phyloP scores from a whole-genome alignment of 2,797 vertebrate genomes.

The Tapera naevia region DNA sequence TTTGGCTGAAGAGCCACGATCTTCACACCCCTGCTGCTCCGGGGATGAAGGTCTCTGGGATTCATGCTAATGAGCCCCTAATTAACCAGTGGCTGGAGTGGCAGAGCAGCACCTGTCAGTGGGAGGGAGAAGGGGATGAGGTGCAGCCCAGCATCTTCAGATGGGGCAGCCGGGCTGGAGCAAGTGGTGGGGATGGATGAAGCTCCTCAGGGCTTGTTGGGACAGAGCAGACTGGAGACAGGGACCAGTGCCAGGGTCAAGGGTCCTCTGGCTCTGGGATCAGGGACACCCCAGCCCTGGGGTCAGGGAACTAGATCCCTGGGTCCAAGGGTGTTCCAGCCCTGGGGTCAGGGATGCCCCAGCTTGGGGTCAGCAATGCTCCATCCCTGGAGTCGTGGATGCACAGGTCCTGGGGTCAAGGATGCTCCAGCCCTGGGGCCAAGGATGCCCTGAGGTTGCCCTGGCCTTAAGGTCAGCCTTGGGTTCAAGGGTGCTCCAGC shows the following conservation, averaged over 20 bases:
- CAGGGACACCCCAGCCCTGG: accelerated
- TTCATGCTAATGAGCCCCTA: neutral
- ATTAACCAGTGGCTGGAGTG: neutral
- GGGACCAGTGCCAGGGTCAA: too few species aligned
- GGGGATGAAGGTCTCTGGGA: neutral
- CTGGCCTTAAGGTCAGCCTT: too few species aligned
- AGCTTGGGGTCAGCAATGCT: too few species aligned
- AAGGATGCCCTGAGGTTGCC: too few species aligned
- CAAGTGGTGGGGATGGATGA: accelerated
- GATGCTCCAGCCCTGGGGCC: too few species aligned
- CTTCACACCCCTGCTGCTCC: neutral
- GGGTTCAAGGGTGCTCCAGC: too few species aligned
- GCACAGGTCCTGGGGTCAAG: too few species aligned
- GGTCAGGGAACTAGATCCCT: too few species aligned
- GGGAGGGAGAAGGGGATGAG: neutral
- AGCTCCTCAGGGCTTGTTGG: neutral
- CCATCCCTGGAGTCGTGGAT: neutral
- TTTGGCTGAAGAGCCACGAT: neutral
- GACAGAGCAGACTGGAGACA: neutral
- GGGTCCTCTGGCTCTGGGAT: too few species aligned
- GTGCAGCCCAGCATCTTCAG: neutral
- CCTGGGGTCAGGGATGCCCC: too few species aligned
- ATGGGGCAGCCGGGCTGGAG: neutral
- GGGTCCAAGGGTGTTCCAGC: neutral
- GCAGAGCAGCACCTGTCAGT: neutral